Percentiles rank a stretch among this genome's conserved stretches.
Conservation (phyloP, 2,797 vertebrate genomes). For the Girardinus metallicus region DNA sequence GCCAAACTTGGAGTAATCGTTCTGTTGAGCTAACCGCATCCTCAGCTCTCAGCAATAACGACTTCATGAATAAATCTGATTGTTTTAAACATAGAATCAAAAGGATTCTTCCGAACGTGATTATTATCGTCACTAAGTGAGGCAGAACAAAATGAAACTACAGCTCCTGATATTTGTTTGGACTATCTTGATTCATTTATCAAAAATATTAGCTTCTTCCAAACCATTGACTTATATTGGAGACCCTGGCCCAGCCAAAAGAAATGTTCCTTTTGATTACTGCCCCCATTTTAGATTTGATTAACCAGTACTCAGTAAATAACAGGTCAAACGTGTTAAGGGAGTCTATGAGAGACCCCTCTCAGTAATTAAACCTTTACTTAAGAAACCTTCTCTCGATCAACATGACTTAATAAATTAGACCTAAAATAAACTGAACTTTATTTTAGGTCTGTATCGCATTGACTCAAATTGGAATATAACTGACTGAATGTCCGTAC, state of each 20-base stretch:
- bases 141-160: not conserved
- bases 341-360: too few relatives aligned
- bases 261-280: not conserved
- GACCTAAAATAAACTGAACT: too few relatives aligned
- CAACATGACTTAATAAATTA: too few relatives aligned
- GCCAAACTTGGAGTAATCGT: not conserved
- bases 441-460: too few relatives aligned
- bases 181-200: not conserved
- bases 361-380: not conserved
- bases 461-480: not conserved
- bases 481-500: not conserved
- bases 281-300: not conserved
- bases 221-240: not conserved
- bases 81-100: not conserved
- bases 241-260: not conserved
- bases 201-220: not conserved
- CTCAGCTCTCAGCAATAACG: not conserved
- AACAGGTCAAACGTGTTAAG: not conserved
- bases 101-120: not conserved
- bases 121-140: not conserved
- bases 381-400: not conserved
- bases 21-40: not conserved
- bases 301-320: not conserved
- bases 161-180: not conserved
- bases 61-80: not conserved